Conservation (phyloP, 2,888 invertebrate species). For the Platynereis dumerilii region DNA sequence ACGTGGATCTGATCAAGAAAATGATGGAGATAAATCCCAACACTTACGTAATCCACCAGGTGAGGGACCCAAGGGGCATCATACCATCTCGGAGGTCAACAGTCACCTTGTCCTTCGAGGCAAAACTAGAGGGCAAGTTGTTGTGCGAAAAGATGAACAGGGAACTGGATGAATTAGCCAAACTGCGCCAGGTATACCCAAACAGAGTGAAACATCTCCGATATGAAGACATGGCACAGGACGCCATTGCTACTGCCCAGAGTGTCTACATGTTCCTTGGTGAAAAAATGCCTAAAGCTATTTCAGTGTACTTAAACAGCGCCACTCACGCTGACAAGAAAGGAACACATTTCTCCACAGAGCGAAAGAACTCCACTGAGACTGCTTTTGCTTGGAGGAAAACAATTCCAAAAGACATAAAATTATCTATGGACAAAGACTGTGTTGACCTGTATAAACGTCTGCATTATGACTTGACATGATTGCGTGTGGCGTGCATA, state of each 20-base stretch:
- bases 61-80: slow-evolving; percentile 7
- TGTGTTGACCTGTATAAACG: neutral
- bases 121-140: neutral
- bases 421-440: neutral
- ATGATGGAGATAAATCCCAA: neutral
- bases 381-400: slow-evolving; percentile 1
- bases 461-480: neutral
- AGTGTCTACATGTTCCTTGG: neutral
- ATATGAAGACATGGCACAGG: slow-evolving; percentile 2
- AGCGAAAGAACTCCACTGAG: neutral
- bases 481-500: no score
- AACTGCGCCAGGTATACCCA: neutral
- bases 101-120: neutral
- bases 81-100: neutral
- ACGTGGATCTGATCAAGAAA: no score
- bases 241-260: neutral
- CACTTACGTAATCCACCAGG: neutral
- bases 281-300: neutral
- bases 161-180: neutral
- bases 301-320: neutral
- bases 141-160: slow-evolving; percentile 1
- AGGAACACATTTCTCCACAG: neutral
- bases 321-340: neutral
- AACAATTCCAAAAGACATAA: neutral
- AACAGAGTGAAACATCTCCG: neutral